Conservation (phyloP, 2,888 invertebrate species). For the Timandra comae region DNA sequence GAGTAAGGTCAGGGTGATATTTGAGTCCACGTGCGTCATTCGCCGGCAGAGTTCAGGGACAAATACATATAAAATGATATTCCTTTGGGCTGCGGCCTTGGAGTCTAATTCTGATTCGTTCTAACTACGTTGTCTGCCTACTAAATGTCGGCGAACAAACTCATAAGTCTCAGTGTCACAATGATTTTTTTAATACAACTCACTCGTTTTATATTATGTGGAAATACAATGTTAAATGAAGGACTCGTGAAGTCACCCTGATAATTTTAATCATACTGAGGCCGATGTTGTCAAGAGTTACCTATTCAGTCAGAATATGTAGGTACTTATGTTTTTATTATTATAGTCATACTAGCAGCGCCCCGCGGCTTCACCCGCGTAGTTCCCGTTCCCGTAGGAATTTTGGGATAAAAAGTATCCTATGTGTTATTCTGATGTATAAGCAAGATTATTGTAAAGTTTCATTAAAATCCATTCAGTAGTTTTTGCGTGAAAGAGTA, state of each 20-base stretch:
- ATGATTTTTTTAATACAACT: conserved; percentile 15
- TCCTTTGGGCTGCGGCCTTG: conserved; percentile 61
- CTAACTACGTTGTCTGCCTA: conserved; percentile 66
- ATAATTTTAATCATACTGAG: conserved; percentile 16
- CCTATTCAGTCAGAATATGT: too few species aligned
- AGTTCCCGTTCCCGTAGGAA: too few species aligned
- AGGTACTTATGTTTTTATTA: conserved; percentile 1
- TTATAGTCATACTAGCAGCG: too few species aligned
- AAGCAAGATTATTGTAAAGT: too few species aligned
- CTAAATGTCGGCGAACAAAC: conserved; percentile 39
- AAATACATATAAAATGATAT: conserved; percentile 67
- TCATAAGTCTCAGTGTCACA: conserved; percentile 19
- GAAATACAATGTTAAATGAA: conserved; percentile 20
- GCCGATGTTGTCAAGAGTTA: too few species aligned
- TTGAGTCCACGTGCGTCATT: conserved; percentile 69
- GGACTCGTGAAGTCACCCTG: conserved; percentile 23
- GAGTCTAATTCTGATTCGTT: conserved; percentile 67
- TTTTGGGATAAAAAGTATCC: too few species aligned
- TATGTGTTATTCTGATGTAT: too few species aligned
- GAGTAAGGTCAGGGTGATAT: conserved; percentile 64
- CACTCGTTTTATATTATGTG: conserved; percentile 13
- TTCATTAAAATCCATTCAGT: too few species aligned
- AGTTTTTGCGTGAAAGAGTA: too few species aligned
- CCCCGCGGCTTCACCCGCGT: too few species aligned
- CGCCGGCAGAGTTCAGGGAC: conserved; percentile 68